A percentile compares a stretch with the other conserved stretches of the same genome.
Conservation (phyloP, 2,113 vertebrate genomes). For the Dasyprocta punctata region DNA sequence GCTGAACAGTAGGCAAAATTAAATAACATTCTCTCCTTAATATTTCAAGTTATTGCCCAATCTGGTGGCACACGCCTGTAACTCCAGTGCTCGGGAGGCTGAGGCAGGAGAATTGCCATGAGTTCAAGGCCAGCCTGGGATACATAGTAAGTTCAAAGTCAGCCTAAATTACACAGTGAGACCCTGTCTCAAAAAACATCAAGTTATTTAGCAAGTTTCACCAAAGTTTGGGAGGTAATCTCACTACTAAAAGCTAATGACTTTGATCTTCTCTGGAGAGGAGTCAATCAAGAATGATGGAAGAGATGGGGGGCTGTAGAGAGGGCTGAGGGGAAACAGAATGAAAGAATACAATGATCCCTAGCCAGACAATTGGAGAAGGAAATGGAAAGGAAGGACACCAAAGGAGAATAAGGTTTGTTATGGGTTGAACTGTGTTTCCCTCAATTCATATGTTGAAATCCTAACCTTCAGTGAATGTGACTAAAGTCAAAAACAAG, state of each 20-base stretch:
- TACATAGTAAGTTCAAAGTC: too few relatives aligned
- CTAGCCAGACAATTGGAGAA: not conserved
- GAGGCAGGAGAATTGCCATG: too few relatives aligned
- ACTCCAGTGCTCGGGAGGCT: too few relatives aligned
- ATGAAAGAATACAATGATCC: not conserved
- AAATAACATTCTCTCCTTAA: not conserved
- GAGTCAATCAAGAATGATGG: not conserved
- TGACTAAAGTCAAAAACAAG: not conserved
- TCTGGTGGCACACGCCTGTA: too few relatives aligned
- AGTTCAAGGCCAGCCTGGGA: too few relatives aligned
- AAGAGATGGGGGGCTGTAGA: not conserved
- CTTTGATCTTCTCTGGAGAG: not conserved
- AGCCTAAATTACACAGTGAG: too few relatives aligned
- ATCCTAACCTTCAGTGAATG: not conserved
- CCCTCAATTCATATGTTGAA: not conserved
- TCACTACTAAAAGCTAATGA: not conserved
- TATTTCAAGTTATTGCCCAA: not conserved
- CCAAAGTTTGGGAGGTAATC: not conserved
- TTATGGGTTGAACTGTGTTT: not conserved
- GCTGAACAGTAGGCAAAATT: not conserved
- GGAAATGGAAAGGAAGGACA: not conserved
- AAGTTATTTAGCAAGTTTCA: conserved; percentile 30
- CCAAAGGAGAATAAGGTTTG: not conserved
- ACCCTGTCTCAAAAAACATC: not conserved
- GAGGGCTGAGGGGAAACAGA: not conserved